Evolutionary conservation across 2,113 vertebrate genomes (phyloP).

Genomic region (Megaptera novaeangliae): DNA sequence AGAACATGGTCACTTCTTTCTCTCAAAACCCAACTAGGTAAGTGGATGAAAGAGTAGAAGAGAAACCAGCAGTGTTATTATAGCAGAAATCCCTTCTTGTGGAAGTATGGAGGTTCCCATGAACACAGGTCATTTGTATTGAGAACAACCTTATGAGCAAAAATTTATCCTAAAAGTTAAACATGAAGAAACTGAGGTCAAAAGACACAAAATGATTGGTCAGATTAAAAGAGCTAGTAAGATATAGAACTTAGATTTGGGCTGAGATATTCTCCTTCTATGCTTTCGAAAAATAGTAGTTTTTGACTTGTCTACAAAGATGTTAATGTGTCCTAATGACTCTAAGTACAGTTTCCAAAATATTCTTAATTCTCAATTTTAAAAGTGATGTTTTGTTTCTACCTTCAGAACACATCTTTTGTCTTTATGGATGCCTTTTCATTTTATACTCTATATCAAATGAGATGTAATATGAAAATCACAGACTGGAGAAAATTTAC

Average conservation of each 20-base stretch:
- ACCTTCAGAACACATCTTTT: not conserved
- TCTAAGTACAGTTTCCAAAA: not conserved
- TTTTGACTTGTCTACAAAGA: not conserved
- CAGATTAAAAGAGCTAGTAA: not conserved
- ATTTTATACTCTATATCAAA: not conserved
- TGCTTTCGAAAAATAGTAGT: not conserved
- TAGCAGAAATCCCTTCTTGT: not conserved
- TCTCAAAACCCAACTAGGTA: not conserved
- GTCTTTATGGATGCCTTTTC: not conserved
- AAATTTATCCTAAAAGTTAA: not conserved
- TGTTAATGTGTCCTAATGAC: not conserved
- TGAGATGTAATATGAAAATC: not conserved
- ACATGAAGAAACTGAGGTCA: not conserved
- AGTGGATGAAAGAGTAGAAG: not conserved
- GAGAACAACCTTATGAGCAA: not conserved
- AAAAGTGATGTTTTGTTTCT: not conserved
- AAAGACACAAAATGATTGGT: not conserved
- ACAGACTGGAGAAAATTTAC: not conserved
- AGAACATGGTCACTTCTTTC: not conserved
- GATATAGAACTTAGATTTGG: not conserved
- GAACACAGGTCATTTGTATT: not conserved
- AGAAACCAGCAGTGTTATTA: not conserved
- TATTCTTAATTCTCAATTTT: not conserved
- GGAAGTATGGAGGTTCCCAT: not conserved
- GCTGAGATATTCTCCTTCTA: not conserved